Evolutionary conservation across 2,113 vertebrate genomes (phyloP), one percentile per base, ranked within the genome.

Genomic region (Oreochromis aureus): DNA sequence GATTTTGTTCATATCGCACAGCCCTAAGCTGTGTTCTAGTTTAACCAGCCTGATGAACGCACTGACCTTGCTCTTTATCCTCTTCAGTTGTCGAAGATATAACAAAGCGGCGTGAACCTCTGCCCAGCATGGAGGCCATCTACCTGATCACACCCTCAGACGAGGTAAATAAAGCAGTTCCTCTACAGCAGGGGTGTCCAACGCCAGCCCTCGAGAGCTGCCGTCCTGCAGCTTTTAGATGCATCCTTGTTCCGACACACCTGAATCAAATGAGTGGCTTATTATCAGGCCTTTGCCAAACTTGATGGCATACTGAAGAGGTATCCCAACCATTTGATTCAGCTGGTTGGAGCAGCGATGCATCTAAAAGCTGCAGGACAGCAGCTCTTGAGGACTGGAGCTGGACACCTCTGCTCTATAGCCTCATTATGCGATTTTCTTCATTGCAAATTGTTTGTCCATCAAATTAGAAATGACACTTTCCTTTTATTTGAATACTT

Each of bases 111-210:
- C 96, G 99, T 83, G 99, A 99, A 90, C 98, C 98, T 0, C 96
- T 99, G 30, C 98, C 99, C 87, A 99, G 97, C 94, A 97, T 99
- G 97, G 98, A 99, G 92, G 98, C 98, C 4, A 98, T 99, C 91
- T 99, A 99, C 76, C 97, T 99, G 93, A 98, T 99, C 95, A 98
- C 98, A 4, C 99, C 99, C 1, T 97, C 97, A 0, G 98, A 99
- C 66, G 98, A 99, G 97, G 99, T 99, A 94, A 86, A 24, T 5
- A 6, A 51, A 10, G 9, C 7, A 15, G 18, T 53, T 78, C 19
- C 66, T 81, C 11, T 12, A 36, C 13, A 30, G 8, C 5, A 61
- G 58, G 2, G 9, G 3, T 0, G 9, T 61, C 58, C 27, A 6
- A 3, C 15, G 32, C 1, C 56, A 0, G 56, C 30, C 56, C 56